These are phyloP conservation scores for Drosophila gunungcola DNA, from an alignment of 1,140 invertebrate species.

Conservation along the genomic window DNA sequence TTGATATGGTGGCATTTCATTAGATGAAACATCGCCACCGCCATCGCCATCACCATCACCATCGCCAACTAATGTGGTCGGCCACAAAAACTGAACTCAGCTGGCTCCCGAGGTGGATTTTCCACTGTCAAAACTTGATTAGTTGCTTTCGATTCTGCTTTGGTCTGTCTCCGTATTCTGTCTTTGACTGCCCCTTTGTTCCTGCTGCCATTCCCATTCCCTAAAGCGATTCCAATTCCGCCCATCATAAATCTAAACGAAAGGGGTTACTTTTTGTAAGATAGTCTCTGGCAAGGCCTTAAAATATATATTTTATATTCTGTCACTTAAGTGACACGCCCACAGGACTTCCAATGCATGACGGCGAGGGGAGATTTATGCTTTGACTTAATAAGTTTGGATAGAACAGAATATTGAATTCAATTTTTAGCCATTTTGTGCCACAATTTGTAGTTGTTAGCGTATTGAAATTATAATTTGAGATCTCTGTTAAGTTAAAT, in stretches of 20 bases:
- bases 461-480: too few relatives aligned
- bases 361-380: background rate
- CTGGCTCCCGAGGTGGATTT: constrained; percentile 73
- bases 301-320: constrained; percentile 63
- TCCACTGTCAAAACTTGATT: constrained; percentile 78
- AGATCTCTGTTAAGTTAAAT: too few relatives aligned
- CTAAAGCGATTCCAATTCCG: constrained; percentile 36
- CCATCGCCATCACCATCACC: constrained; percentile 27
- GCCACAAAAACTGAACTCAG: constrained; percentile 37
- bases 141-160: constrained; percentile 68
- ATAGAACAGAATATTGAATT: background rate
- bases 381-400: constrained; percentile 1
- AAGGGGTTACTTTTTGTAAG: constrained; percentile 66
- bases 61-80: constrained; percentile 14
- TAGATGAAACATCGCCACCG: constrained; percentile 49
- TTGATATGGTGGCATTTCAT: constrained; percentile 68
- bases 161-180: constrained; percentile 21
- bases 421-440: background rate
- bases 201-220: constrained; percentile 24
- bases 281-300: constrained; percentile 38
- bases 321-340: constrained; percentile 60
- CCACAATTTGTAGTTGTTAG: background rate
- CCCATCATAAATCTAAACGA: constrained; percentile 71
- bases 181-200: constrained; percentile 16
- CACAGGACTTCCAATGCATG: constrained; percentile 25